Conservation (phyloP, 2,888 invertebrate genomes). For the Oscheius myriophilus region DNA sequence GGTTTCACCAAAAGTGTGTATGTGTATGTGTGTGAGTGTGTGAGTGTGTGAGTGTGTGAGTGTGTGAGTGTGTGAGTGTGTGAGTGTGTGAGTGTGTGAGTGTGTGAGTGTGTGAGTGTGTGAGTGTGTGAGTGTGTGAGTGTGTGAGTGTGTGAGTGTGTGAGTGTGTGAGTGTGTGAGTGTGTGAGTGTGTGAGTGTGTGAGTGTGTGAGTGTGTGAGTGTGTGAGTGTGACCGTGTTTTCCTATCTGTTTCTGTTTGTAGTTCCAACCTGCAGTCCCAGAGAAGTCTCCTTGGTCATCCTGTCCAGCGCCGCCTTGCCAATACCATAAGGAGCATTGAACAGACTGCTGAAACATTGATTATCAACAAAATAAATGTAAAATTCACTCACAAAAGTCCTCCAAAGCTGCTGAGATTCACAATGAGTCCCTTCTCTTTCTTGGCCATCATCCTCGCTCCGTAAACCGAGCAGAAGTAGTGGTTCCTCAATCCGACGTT, state of each 20-base stretch:
- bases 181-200: too few species aligned
- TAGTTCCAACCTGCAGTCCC: slow-evolving; percentile 68
- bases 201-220: not conserved
- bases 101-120: too few species aligned
- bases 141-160: too few species aligned
- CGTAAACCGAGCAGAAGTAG: slow-evolving; percentile 72
- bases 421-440: slow-evolving; percentile 41
- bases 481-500: slow-evolving; percentile 73
- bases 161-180: too few species aligned
- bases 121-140: too few species aligned
- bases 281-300: slow-evolving; percentile 73
- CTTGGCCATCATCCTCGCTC: slow-evolving; percentile 71
- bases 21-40: too few species aligned
- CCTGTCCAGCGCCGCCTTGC: slow-evolving; percentile 73
- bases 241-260: too few species aligned
- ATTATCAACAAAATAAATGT: slow-evolving; percentile 58
- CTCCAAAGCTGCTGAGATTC: slow-evolving; percentile 40
- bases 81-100: too few species aligned
- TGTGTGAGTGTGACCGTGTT: too few species aligned
- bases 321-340: slow-evolving; percentile 73
- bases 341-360: slow-evolving; percentile 72
- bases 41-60: too few species aligned
- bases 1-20: too few species aligned
- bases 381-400: slow-evolving; percentile 11
- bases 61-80: too few species aligned